These are phyloP conservation scores for Takifugu bimaculatus DNA, from an alignment of 2,113 vertebrate genomes.

Conservation along the genomic window DNA sequence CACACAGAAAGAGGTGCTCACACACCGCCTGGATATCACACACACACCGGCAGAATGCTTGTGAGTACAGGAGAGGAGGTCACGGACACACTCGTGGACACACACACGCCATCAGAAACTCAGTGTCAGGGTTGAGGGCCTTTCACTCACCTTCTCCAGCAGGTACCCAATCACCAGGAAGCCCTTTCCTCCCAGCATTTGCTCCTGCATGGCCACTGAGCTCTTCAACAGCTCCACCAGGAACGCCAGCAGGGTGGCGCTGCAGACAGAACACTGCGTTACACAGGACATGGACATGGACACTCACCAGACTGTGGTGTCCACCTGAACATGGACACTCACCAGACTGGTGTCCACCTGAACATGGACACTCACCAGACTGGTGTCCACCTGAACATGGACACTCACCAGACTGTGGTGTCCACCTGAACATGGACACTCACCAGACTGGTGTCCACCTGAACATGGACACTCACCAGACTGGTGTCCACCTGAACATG, in stretches of 20 bases:
- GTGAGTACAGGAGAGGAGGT: no score
- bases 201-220: constrained; percentile 99
- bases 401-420: no score
- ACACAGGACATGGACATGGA: background rate
- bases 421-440: no score
- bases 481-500: no score
- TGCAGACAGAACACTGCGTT: constrained; percentile 54
- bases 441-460: no score
- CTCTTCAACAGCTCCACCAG: constrained; percentile 97
- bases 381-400: no score
- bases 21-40: no score
- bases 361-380: no score
- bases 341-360: no score
- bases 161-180: constrained; percentile 98
- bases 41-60: no score
- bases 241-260: constrained; percentile 95
- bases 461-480: no score
- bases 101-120: background rate
- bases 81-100: background rate
- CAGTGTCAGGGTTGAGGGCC: background rate
- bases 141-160: constrained; percentile 88
- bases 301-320: background rate
- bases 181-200: constrained; percentile 98
- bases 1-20: background rate
- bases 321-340: no score